Conservation (phyloP, 2,888 invertebrate species). For the Drosophila atripex region DNA sequence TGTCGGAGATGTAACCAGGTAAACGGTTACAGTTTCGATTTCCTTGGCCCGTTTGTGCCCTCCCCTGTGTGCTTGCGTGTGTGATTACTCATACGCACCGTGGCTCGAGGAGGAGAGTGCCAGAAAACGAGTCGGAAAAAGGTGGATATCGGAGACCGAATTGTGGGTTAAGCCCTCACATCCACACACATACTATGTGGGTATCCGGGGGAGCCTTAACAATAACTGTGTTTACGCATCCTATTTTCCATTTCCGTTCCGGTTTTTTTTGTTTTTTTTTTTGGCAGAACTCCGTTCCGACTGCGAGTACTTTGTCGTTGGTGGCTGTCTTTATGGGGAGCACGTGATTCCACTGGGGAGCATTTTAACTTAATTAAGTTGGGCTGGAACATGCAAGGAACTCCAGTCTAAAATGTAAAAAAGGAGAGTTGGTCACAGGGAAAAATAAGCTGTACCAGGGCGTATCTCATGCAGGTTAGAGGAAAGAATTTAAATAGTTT, state of each 20-base stretch:
- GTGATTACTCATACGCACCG: constrained; percentile 66
- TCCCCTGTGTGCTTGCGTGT: constrained; percentile 34
- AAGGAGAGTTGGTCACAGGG: neutral
- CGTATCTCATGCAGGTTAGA: neutral
- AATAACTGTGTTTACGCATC: constrained; percentile 51
- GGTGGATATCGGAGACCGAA: constrained; percentile 23
- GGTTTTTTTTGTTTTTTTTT: constrained; percentile 3
- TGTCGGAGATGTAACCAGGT: constrained; percentile 33
- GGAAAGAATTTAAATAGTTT: neutral
- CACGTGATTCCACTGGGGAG: constrained; percentile 74
- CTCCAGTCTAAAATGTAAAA: constrained; percentile 22
- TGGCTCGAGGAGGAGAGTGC: constrained; percentile 25
- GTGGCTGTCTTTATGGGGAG: constrained; percentile 55
- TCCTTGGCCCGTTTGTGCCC: constrained; percentile 30
- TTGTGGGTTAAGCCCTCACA: constrained; percentile 16
- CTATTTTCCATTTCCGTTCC: constrained; percentile 23
- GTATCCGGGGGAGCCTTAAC: constrained; percentile 2
- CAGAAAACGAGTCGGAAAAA: constrained; percentile 29
- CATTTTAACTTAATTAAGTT: constrained; percentile 79
- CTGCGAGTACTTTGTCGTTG: constrained; percentile 38
- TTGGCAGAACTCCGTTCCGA: constrained; percentile 16
- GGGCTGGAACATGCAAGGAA: constrained; percentile 52
- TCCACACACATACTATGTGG: constrained; percentile 3
- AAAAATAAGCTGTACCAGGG: neutral
- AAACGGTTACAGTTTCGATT: constrained; percentile 58